A percentile compares a stretch with the other conserved stretches of the same genome.
These are phyloP conservation scores for Aleiodes sp. DNA, from an alignment of 1,140 invertebrate species.

Conservation along the genomic window DNA sequence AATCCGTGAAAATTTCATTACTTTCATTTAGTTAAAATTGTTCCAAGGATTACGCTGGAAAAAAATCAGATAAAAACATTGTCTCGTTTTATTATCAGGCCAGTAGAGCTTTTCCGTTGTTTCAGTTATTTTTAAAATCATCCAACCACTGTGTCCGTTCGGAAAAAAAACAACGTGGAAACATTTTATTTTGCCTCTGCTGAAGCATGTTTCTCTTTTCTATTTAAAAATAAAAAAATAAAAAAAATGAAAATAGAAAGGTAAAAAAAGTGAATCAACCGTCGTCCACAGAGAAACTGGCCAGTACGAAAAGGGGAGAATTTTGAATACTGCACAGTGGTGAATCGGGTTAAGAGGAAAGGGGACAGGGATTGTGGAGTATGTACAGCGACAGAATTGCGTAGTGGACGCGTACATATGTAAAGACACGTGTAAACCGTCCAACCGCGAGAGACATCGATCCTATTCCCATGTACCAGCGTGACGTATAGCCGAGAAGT, in stretches of 20 bases:
- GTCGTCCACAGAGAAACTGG: background rate
- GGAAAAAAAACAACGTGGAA: background rate
- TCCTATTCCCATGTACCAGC: background rate
- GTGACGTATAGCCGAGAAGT: constrained; percentile 15
- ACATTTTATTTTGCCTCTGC: background rate
- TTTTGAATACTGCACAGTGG: background rate
- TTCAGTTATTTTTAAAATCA: background rate
- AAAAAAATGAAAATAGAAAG: background rate
- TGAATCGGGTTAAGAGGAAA: background rate
- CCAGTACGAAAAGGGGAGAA: background rate
- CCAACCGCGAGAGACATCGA: constrained; percentile 13
- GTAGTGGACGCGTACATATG: constrained; percentile 1
- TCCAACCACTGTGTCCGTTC: background rate
- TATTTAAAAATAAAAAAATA: background rate
- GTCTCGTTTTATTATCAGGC: too few relatives aligned
- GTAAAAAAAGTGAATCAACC: background rate
- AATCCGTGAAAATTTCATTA: too few relatives aligned
- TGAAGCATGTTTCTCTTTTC: background rate
- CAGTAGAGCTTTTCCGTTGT: background rate
- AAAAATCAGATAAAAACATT: too few relatives aligned
- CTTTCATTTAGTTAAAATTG: too few relatives aligned
- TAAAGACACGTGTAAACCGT: constrained; percentile 17
- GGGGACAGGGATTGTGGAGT: background rate
- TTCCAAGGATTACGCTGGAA: too few relatives aligned
- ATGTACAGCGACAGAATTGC: background rate